Conservation (phyloP, 2,797 vertebrate species). For the Sebastiscus tertius region DNA sequence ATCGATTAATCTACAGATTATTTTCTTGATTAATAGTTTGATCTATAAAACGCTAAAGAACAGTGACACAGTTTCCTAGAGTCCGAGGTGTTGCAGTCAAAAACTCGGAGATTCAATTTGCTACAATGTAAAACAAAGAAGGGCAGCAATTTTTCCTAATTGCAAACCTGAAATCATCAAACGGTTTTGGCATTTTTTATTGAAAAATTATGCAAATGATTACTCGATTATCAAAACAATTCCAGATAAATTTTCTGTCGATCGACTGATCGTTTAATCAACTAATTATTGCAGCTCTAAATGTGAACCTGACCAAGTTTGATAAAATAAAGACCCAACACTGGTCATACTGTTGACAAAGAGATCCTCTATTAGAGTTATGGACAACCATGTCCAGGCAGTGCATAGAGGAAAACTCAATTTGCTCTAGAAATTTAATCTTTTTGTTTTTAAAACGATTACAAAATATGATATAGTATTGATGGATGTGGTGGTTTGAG, state of each 20-base stretch:
- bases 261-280: neutral
- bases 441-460: neutral
- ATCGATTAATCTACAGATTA: neutral
- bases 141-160: neutral
- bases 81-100: no score
- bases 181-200: neutral
- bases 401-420: neutral
- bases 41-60: neutral
- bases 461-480: neutral
- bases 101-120: neutral
- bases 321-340: neutral
- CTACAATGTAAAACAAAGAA: neutral
- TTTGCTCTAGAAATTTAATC: neutral
- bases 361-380: neutral
- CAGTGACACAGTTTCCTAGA: neutral
- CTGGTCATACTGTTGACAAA: neutral
- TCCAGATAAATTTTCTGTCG: neutral
- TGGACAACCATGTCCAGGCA: neutral
- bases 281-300: neutral
- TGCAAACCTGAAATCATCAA: neutral
- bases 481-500: neutral
- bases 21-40: neutral
- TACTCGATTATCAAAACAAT: neutral
- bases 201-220: neutral
- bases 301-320: neutral